Conservation (phyloP, 2,888 invertebrate species). For the Microctonus aethiopoides region DNA sequence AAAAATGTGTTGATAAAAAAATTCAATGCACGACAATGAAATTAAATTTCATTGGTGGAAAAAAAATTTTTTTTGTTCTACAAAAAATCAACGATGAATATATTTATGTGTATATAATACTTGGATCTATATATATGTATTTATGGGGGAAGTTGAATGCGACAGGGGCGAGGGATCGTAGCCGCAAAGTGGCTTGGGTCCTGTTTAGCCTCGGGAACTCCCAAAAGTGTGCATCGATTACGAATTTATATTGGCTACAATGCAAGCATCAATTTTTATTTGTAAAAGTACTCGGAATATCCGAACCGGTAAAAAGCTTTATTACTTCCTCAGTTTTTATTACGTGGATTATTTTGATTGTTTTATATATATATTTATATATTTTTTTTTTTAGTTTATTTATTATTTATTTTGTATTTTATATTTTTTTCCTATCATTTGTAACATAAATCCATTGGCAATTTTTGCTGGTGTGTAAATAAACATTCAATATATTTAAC, state of each 20-base stretch:
- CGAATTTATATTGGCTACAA: constrained; percentile 39
- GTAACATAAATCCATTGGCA: neutral
- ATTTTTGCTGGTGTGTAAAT: neutral
- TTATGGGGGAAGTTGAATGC: neutral
- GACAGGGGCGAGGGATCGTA: constrained; percentile 3
- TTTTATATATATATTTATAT: neutral
- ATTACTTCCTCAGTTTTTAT: constrained; percentile 9
- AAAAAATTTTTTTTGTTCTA: constrained; percentile 4
- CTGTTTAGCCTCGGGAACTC: constrained; percentile 47
- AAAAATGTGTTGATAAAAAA: constrained; percentile 29
- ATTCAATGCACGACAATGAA: constrained; percentile 22
- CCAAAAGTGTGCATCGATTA: constrained; percentile 46
- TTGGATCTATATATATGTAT: neutral
- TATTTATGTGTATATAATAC: constrained; percentile 12
- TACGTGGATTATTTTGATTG: no score
- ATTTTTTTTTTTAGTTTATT: constrained; percentile 3
- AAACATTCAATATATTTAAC: neutral
- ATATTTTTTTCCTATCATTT: neutral
- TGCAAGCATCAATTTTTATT: constrained; percentile 41
- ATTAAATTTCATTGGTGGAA: constrained; percentile 9
- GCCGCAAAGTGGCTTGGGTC: constrained; percentile 47
- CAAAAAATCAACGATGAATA: neutral
- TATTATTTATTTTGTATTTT: neutral
- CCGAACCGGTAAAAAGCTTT: constrained; percentile 15
- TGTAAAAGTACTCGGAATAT: constrained; percentile 33